Evolutionary conservation across 2,888 invertebrate species (phyloP).

Genomic region (Hyposoter dolosus): DNA sequence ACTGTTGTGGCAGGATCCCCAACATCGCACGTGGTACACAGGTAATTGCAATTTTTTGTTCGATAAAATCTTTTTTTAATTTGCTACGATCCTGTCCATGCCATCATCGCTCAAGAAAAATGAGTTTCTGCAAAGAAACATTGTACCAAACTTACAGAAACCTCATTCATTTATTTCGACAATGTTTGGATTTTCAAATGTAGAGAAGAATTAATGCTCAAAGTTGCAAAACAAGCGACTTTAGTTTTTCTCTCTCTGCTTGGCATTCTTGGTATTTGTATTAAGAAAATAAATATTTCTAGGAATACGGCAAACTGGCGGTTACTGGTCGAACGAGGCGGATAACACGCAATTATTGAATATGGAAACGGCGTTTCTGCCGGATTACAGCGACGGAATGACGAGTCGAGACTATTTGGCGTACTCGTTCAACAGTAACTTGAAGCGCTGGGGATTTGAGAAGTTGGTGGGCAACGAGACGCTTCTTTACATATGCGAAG

Average conservation of each 20-base stretch:
- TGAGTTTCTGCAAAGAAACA: background rate
- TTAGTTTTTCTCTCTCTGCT: too few relatives aligned
- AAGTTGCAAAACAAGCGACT: too few relatives aligned
- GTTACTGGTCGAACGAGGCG: slow-evolving; percentile 93
- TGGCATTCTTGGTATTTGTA: too few relatives aligned
- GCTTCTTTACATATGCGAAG: slow-evolving; percentile 95
- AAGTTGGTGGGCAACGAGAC: slow-evolving; percentile 92
- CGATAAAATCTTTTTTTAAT: background rate
- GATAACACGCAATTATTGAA: slow-evolving; percentile 92
- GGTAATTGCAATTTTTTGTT: slow-evolving; percentile 77
- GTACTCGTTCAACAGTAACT: slow-evolving; percentile 87
- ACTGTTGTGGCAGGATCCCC: slow-evolving; percentile 93
- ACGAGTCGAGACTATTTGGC: slow-evolving; percentile 90
- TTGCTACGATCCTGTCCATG: background rate
- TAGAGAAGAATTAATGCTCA: too few relatives aligned
- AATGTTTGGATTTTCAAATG: too few relatives aligned
- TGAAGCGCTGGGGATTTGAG: slow-evolving; percentile 94
- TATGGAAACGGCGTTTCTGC: slow-evolving; percentile 93
- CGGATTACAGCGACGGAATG: slow-evolving; percentile 86
- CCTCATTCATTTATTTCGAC: background rate
- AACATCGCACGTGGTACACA: slow-evolving; percentile 94
- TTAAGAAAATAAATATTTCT: slow-evolving; percentile 86
- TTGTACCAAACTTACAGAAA: background rate
- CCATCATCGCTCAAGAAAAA: background rate
- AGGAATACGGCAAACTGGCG: slow-evolving; percentile 91